These are phyloP conservation scores for Pygoscelis adeliae DNA, from an alignment of 2,113 vertebrate genomes.

Conservation along the genomic window DNA sequence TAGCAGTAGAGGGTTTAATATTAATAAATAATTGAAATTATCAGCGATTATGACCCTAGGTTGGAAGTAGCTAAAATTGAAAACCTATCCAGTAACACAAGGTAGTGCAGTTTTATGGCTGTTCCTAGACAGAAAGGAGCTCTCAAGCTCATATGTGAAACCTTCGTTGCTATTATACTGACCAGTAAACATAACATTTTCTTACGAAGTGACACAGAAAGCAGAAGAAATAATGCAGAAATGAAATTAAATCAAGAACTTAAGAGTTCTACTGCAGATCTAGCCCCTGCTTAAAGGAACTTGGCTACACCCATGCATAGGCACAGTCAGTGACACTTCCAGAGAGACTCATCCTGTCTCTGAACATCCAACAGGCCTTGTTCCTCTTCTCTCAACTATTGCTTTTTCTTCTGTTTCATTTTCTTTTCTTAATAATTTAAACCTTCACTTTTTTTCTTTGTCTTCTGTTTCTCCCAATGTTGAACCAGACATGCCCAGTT, in stretches of 20 bases:
- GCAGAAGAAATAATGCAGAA: neutral
- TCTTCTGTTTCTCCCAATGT: neutral
- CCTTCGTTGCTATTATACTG: neutral
- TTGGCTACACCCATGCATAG: neutral
- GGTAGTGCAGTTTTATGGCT: neutral
- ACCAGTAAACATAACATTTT: neutral
- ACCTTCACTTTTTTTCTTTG: neutral
- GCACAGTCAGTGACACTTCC: neutral
- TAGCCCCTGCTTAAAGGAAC: neutral
- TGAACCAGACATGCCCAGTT: neutral
- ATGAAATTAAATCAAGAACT: neutral
- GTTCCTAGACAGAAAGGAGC: neutral
- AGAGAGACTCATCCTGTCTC: neutral
- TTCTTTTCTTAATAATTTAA: neutral
- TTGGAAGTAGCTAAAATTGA: neutral
- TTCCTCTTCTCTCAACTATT: neutral
- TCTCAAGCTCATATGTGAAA: neutral
- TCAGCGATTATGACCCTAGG: neutral
- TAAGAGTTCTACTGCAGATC: accelerated
- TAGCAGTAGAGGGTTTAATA: neutral
- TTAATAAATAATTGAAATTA: neutral
- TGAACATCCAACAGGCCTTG: neutral
- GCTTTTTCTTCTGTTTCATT: neutral
- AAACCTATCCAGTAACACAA: neutral
- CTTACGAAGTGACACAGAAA: neutral